Conservation (phyloP, 2,113 vertebrate genomes). For the Ranitomeya variabilis region DNA sequence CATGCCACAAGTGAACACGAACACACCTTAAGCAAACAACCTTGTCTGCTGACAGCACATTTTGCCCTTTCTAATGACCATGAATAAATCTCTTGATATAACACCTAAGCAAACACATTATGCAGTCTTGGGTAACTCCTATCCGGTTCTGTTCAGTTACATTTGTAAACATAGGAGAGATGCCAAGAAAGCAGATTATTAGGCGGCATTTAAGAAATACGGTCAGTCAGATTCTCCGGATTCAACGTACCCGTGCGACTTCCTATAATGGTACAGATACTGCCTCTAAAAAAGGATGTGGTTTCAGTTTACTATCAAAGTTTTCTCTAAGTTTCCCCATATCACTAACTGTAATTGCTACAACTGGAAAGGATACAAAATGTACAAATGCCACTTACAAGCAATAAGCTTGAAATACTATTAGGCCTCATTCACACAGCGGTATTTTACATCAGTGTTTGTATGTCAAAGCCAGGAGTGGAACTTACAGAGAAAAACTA, state of each 20-base stretch:
- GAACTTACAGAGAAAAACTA: too few species aligned
- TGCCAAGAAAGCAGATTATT: constrained; percentile 58
- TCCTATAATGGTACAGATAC: constrained; percentile 43
- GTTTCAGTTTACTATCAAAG: constrained; percentile 64
- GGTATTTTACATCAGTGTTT: too few species aligned
- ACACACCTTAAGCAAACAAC: constrained; percentile 42
- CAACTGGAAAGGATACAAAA: not conserved
- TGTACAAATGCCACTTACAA: not conserved
- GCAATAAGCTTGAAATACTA: not conserved
- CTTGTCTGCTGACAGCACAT: constrained; percentile 42
- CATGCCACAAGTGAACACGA: constrained; percentile 8
- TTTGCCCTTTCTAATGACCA: constrained; percentile 17
- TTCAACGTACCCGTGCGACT: constrained; percentile 56
- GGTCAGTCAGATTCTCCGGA: constrained; percentile 39
- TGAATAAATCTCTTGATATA: constrained; percentile 25
- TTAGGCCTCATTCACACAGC: too few species aligned
- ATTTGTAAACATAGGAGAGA: constrained; percentile 53
- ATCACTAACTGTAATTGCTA: constrained; percentile 59
- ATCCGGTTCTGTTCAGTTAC: constrained; percentile 54
- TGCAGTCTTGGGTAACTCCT: constrained; percentile 51
- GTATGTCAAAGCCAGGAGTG: too few species aligned
- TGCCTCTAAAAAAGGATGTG: constrained; percentile 63
- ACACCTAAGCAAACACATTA: constrained; percentile 51
- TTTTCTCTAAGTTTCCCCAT: constrained; percentile 35
- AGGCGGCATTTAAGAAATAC: constrained; percentile 58